Percentiles rank a stretch among this genome's conserved stretches.
Conservation (phyloP, 2,888 invertebrate genomes). For the Drosophila prolongata region DNA sequence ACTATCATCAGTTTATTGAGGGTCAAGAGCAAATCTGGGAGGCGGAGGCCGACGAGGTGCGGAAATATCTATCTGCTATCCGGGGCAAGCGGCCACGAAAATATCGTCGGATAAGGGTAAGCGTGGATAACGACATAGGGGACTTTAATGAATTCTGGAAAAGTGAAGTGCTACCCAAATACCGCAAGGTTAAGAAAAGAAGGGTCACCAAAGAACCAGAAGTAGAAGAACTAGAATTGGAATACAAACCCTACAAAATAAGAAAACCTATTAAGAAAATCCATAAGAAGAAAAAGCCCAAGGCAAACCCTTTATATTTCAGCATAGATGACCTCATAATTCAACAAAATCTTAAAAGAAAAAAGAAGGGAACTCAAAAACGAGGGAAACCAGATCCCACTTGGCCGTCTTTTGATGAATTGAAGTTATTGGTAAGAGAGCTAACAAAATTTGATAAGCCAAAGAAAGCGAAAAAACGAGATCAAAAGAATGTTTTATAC, state of each 20-base stretch:
- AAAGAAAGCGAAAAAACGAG: background rate
- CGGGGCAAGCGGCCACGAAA: background rate
- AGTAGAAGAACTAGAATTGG: background rate
- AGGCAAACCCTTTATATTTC: background rate
- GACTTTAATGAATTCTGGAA: constrained; percentile 37
- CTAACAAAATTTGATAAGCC: background rate
- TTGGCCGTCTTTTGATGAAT: background rate
- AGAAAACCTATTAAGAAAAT: background rate
- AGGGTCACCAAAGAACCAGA: no score
- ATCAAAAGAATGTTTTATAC: no score
- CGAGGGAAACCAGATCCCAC: background rate
- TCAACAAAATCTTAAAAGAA: no score
- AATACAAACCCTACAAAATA: background rate
- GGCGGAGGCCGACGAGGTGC: constrained; percentile 14
- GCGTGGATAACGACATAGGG: background rate
- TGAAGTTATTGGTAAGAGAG: background rate
- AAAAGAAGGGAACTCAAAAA: background rate
- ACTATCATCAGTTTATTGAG: constrained; percentile 1
- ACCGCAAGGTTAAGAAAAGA: background rate
- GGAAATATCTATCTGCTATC: constrained; percentile 1
- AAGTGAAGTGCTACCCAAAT: constrained; percentile 15
- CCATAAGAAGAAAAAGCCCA: background rate
- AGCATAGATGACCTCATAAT: background rate
- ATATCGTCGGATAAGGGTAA: background rate
- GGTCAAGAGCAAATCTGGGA: constrained; percentile 15